Conservation (phyloP, 2,797 vertebrate species). For the Intellagama lesueurii region DNA sequence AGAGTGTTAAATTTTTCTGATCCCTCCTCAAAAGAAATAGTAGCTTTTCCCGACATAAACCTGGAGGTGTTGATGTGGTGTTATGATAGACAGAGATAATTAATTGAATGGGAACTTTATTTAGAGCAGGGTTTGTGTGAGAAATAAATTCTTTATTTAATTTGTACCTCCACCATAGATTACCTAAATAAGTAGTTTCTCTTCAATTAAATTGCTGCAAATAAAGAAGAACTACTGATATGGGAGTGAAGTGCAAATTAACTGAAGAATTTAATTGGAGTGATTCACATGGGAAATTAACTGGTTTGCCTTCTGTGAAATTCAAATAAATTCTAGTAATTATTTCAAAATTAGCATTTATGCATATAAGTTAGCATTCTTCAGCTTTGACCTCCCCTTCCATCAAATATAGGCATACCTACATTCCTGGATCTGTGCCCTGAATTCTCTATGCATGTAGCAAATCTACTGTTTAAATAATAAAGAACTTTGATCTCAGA, state of each 20-base stretch:
- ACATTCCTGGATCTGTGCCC: not conserved
- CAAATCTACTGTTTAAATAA: not conserved
- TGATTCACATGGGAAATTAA: not conserved
- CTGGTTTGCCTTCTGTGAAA: not conserved
- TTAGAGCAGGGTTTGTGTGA: not conserved
- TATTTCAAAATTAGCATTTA: not conserved
- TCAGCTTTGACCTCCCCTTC: not conserved
- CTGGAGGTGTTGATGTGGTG: not conserved
- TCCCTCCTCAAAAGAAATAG: not conserved
- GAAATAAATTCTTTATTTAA: not conserved
- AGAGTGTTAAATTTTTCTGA: not conserved
- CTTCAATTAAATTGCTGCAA: not conserved
- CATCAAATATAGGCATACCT: not conserved
- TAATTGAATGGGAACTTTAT: not conserved
- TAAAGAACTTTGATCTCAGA: not conserved
- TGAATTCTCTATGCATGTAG: not conserved
- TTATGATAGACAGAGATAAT: not conserved
- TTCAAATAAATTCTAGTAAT: not conserved
- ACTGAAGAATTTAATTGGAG: slow-evolving; percentile 2
- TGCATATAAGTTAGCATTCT: not conserved
- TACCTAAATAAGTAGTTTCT: not conserved
- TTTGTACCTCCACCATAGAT: not conserved
- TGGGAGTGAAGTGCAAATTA: not conserved
- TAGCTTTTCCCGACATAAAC: not conserved
- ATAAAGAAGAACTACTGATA: not conserved